phyloP scores from a whole-genome alignment of 2,113 vertebrate genomes.

The Semicossyphus pulcher region DNA sequence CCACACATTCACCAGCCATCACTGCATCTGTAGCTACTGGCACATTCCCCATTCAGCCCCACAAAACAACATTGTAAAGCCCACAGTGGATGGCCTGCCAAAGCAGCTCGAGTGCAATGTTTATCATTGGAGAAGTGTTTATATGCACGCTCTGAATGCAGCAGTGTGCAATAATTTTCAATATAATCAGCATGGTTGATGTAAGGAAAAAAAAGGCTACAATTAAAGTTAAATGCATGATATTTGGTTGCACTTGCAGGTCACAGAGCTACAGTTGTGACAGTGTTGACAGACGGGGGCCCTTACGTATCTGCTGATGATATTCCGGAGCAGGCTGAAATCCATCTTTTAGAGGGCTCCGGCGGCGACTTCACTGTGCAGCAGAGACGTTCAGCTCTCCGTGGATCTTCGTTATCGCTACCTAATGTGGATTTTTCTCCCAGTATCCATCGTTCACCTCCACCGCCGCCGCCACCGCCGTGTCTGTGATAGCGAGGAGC shows the following conservation, averaged over 20 bases:
- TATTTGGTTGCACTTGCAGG: constrained; percentile 1
- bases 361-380: constrained; percentile 43
- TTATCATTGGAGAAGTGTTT: constrained; percentile 29
- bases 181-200: background rate
- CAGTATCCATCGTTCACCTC: constrained; percentile 65
- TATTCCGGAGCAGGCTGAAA: constrained; percentile 79
- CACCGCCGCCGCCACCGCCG: constrained; percentile 33
- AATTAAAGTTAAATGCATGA: background rate
- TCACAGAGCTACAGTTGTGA: constrained; percentile 49
- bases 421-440: constrained; percentile 56
- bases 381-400: constrained; percentile 55
- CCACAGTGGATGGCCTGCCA: constrained; percentile 28
- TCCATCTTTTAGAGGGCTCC: constrained; percentile 76
- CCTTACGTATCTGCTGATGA: constrained; percentile 84
- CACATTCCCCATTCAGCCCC: constrained; percentile 67
- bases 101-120: constrained; percentile 25
- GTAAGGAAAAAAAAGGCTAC: background rate
- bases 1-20: constrained; percentile 53
- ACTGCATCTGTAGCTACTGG: constrained; percentile 63
- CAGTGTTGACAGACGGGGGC: constrained; percentile 44
- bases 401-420: constrained; percentile 65
- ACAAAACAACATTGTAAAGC: constrained; percentile 53
- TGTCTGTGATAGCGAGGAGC: constrained; percentile 62
- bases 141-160: background rate
- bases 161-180: background rate